These are phyloP conservation scores for Semnornis frantzii DNA, from an alignment of 2,113 vertebrate species.

Conservation along the genomic window DNA sequence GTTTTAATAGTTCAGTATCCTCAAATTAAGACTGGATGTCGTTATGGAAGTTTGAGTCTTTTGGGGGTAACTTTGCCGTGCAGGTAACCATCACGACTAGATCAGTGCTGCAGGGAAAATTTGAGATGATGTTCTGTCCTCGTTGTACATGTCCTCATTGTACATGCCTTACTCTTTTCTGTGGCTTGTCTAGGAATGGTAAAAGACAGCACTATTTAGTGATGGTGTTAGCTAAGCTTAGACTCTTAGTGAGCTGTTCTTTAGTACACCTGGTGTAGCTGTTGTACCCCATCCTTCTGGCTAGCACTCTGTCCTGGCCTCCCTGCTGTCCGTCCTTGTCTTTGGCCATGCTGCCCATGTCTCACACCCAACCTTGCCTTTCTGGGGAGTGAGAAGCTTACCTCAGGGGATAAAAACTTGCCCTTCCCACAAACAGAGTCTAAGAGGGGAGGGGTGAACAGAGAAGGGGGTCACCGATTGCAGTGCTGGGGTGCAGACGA, in stretches of 20 bases:
- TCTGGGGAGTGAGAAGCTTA: not conserved
- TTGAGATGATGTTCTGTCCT: not conserved
- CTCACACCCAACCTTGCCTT: not conserved
- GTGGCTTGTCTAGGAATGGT: not conserved
- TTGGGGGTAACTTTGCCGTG: not conserved
- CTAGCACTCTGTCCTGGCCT: not conserved
- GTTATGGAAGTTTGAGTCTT: not conserved
- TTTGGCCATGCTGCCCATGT: accelerated
- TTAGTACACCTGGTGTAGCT: not conserved
- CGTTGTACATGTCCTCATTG: not conserved
- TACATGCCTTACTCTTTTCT: not conserved
- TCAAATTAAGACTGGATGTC: not conserved
- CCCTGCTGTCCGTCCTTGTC: not conserved
- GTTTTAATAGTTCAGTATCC: not conserved
- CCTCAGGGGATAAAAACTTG: not conserved
- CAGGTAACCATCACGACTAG: not conserved
- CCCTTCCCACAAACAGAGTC: not conserved
- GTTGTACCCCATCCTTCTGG: not conserved
- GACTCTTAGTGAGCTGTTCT: not conserved
- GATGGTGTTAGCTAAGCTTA: not conserved
- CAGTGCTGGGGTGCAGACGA: not conserved
- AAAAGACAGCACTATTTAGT: not conserved
- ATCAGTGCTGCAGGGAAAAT: not conserved
- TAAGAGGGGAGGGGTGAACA: not conserved
- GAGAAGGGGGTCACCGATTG: not conserved